Conservation (phyloP, 2,113 vertebrate species). For the Sprattus sprattus region DNA sequence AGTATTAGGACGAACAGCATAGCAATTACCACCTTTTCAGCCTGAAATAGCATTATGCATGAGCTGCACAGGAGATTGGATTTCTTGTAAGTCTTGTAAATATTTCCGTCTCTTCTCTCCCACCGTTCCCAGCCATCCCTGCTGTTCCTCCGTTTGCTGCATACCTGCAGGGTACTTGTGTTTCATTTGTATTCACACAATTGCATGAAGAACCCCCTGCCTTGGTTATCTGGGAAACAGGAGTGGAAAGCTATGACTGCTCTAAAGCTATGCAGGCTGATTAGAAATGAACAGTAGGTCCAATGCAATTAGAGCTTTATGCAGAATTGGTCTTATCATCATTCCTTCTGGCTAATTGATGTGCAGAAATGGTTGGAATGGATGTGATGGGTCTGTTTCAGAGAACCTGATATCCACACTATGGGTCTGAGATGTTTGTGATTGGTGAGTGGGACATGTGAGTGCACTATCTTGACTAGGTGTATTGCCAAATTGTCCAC, state of each 20-base stretch:
- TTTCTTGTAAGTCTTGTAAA: background rate
- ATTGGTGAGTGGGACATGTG: background rate
- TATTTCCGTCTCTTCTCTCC: background rate
- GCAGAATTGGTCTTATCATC: background rate
- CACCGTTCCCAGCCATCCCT: background rate
- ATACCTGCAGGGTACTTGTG: background rate
- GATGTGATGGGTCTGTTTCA: background rate
- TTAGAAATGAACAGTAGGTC: background rate
- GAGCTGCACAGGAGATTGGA: background rate
- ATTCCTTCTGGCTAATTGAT: background rate
- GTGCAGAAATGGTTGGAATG: background rate
- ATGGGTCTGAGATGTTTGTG: background rate
- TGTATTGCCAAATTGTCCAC: background rate
- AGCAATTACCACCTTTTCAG: background rate
- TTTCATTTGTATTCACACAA: conserved; percentile 1
- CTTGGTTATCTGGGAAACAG: background rate
- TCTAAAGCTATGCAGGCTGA: background rate
- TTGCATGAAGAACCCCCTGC: background rate
- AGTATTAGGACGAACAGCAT: background rate
- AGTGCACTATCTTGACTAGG: background rate
- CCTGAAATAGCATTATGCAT: background rate
- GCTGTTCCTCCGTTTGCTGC: background rate
- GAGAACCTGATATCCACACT: background rate
- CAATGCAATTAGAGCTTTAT: background rate
- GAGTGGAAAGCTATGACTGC: background rate